A percentile compares a stretch with the other conserved stretches of the same genome.
These are phyloP conservation scores for Tympanuchus pallidicinctus DNA, from an alignment of 2,113 vertebrate genomes.

Conservation along the genomic window DNA sequence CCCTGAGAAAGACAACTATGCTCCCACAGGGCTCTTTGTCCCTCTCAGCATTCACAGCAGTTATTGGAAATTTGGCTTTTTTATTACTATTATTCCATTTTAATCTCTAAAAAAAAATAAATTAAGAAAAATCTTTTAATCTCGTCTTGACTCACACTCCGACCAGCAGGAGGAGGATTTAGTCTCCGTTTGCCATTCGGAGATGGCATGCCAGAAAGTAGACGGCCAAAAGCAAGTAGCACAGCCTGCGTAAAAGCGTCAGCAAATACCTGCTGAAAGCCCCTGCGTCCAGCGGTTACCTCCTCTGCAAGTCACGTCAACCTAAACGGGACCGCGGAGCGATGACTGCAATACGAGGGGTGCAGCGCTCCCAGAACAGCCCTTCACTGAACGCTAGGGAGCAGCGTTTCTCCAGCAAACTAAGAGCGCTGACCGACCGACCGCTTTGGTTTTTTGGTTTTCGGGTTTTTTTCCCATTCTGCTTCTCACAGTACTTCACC, in stretches of 20 bases:
- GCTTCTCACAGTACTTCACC: not conserved
- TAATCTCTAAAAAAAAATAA: not conserved
- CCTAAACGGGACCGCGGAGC: not conserved
- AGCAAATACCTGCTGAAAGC: not conserved
- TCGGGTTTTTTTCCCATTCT: too few species aligned
- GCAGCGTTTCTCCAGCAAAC: slow-evolving; percentile 40
- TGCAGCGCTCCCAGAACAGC: not conserved
- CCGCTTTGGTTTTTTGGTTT: not conserved
- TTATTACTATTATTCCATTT: not conserved
- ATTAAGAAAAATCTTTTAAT: not conserved
- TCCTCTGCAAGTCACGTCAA: not conserved
- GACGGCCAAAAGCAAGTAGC: not conserved
- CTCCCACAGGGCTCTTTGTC: not conserved
- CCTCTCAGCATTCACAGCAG: not conserved
- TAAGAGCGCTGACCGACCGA: not conserved
- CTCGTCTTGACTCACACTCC: not conserved
- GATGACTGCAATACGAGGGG: rapidly evolving
- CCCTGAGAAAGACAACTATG: not conserved
- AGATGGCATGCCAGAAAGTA: not conserved
- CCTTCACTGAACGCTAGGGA: slow-evolving; percentile 39
- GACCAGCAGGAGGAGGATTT: not conserved
- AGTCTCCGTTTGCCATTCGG: not conserved
- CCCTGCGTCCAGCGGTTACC: not conserved
- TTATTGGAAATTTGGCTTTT: not conserved
- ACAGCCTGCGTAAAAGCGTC: not conserved